These are phyloP conservation scores for Oncorhynchus mykiss DNA, from an alignment of 2,113 vertebrate species.

Conservation along the genomic window DNA sequence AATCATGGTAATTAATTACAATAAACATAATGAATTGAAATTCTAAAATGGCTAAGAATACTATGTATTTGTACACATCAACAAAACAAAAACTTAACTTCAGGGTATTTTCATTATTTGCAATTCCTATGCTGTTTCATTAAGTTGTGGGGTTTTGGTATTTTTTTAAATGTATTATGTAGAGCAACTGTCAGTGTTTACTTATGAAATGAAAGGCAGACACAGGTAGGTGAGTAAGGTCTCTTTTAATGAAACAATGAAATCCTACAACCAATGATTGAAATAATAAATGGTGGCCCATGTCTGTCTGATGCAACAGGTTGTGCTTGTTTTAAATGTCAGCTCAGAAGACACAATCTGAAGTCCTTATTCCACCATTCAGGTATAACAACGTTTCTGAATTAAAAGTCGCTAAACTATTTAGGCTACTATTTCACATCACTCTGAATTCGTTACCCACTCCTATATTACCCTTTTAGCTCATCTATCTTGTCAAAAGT, in stretches of 20 bases:
- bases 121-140: not conserved
- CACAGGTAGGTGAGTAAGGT: constrained; percentile 48
- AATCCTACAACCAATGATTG: constrained; percentile 67
- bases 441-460: not conserved
- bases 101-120: not conserved
- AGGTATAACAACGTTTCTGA: not conserved
- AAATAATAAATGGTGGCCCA: constrained; percentile 52
- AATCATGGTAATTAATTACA: too few relatives aligned
- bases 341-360: not conserved
- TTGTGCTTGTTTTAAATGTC: constrained; percentile 65
- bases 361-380: constrained; percentile 13
- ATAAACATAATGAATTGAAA: not conserved
- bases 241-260: constrained; percentile 69
- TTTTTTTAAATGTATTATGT: not conserved
- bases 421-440: not conserved
- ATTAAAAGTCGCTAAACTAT: not conserved
- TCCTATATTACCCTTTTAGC: not conserved
- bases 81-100: not conserved
- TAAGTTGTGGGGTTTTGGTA: not conserved
- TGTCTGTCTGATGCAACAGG: constrained; percentile 40
- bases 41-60: not conserved
- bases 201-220: constrained; percentile 36
- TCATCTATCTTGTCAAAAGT: not conserved
- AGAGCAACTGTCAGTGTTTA: not conserved
- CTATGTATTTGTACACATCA: not conserved